Evolutionary conservation across 2,113 vertebrate species (phyloP).

Genomic region (Oryctolagus cuniculus): mOryCun1.1 NC_091436.1:43407501-43408000

Average conservation of each 20-base stretch:
- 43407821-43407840: not conserved
- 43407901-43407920: conserved; percentile 50
- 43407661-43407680: not conserved
- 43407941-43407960: conserved; percentile 46
- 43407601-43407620: conserved; percentile 26
- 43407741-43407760: conserved; percentile 24
- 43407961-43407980: not conserved
- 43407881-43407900: conserved; percentile 45
- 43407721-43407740: not conserved
- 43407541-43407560: conserved; percentile 3
- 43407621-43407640: conserved; percentile 24
- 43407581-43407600: not conserved
- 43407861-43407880: conserved; percentile 46
- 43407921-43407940: conserved; percentile 58
- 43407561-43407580: not conserved
- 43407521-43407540: conserved; percentile 4
- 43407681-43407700: conserved; percentile 8
- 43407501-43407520: not conserved
- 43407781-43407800: conserved; percentile 24
- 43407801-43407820: not conserved
- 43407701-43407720: conserved; percentile 40
- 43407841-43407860: conserved; percentile 33
- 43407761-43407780: conserved; percentile 37
- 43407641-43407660: not conserved
- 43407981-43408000: not conserved